Conservation (phyloP, 2,888 invertebrate species). For the Agrochola litura region DNA sequence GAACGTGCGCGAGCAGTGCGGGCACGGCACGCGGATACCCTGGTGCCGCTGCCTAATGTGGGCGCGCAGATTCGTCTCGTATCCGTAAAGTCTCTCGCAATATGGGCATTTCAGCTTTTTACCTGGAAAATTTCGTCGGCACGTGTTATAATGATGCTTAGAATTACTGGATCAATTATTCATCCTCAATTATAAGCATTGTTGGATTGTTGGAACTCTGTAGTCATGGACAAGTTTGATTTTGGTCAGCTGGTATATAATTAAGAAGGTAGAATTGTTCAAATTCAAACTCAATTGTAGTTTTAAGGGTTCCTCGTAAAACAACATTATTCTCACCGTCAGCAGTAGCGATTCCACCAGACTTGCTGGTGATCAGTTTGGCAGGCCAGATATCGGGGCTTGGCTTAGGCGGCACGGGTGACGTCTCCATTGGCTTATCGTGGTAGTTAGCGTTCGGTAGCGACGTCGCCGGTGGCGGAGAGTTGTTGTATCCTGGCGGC, state of each 20-base stretch:
- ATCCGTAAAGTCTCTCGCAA: constrained; percentile 97
- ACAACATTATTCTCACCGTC: constrained; percentile 91
- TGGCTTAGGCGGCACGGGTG: constrained; percentile 90
- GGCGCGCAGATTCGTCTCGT: constrained; percentile 97
- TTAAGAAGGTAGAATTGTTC: background rate
- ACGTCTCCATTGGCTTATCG: constrained; percentile 86
- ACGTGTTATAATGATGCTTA: constrained; percentile 3
- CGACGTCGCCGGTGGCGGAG: constrained; percentile 91
- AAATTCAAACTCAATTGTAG: background rate
- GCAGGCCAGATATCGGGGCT: constrained; percentile 92
- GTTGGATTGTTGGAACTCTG: background rate
- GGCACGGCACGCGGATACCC: constrained; percentile 97
- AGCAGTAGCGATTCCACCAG: constrained; percentile 95
- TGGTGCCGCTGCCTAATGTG: constrained; percentile 98
- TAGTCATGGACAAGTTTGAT: background rate
- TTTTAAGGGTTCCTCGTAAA: background rate
- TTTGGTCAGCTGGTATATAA: background rate
- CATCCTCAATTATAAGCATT: constrained; percentile 1
- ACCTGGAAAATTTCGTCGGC: constrained; percentile 89
- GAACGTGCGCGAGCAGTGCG: constrained; percentile 97
- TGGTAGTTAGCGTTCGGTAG: constrained; percentile 86
- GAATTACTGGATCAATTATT: background rate
- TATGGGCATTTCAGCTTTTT: constrained; percentile 98
- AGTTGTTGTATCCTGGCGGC: constrained; percentile 89
- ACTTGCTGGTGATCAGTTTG: constrained; percentile 92